Evolutionary conservation across 1,140 invertebrate genomes (phyloP).

Genomic region (Heliconius hewitsoni): DNA sequence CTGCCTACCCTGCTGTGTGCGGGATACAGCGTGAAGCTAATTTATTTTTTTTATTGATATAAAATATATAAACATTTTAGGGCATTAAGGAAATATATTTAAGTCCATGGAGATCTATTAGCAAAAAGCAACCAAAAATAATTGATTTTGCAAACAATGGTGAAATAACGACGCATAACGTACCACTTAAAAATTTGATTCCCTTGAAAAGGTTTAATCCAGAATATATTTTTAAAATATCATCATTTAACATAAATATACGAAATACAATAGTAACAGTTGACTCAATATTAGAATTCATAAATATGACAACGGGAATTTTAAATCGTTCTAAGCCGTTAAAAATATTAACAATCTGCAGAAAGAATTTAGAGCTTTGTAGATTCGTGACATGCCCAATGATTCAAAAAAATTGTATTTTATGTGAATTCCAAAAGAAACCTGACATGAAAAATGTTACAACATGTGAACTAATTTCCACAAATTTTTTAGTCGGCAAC

Average conservation of each 20-base stretch:
- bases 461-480: conserved; percentile 45
- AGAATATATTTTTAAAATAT: conserved; percentile 15
- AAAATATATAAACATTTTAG: conserved; percentile 24
- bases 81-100: conserved; percentile 47
- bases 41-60: too few species aligned
- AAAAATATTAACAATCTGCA: conserved; percentile 59
- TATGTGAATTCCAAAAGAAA: conserved; percentile 56
- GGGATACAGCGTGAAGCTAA: too few species aligned
- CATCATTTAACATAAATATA: neutral
- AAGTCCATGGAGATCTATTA: conserved; percentile 54
- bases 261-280: conserved; percentile 32
- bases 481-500: conserved; percentile 39
- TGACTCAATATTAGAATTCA: conserved; percentile 26
- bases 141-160: conserved; percentile 53
- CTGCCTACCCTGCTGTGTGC: too few species aligned
- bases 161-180: conserved; percentile 29
- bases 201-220: conserved; percentile 32
- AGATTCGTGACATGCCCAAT: conserved; percentile 59
- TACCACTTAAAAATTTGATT: conserved; percentile 37
- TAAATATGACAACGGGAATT: conserved; percentile 15
- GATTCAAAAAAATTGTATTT: conserved; percentile 50
- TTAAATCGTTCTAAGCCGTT: neutral
- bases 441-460: conserved; percentile 43
- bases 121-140: conserved; percentile 43
- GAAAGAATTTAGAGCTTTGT: conserved; percentile 46